A percentile compares a stretch with the other conserved stretches of the same genome.
Evolutionary conservation across 2,888 invertebrate species (phyloP).

Genomic region (Trachelus iudaicus): DNA sequence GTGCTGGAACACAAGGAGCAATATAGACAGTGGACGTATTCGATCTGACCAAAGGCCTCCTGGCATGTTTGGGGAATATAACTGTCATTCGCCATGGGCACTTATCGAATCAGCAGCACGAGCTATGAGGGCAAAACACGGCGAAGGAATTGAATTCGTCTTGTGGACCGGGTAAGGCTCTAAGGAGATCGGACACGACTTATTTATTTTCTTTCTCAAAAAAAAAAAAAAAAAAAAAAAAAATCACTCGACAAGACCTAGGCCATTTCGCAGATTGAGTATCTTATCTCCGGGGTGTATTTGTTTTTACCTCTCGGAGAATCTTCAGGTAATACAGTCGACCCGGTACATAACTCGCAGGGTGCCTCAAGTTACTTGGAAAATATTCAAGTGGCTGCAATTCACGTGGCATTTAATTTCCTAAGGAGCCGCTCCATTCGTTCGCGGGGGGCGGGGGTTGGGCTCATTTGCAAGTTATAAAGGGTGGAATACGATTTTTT

Average conservation of each 20-base stretch:
- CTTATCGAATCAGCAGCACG: slow-evolving; percentile 88
- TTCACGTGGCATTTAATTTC: not conserved
- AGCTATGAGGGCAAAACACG: slow-evolving; percentile 86
- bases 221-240: not conserved
- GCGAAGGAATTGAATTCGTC: slow-evolving; percentile 91
- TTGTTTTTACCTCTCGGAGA: not conserved
- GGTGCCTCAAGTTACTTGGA: not conserved
- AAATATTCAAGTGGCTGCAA: not conserved
- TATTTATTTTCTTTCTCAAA: not conserved
- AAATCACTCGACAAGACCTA: not conserved
- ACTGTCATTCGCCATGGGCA: slow-evolving; percentile 90
- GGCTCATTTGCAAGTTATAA: not conserved
- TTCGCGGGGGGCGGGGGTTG: not conserved
- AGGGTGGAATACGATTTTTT: not conserved
- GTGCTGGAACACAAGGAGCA: slow-evolving; percentile 74
- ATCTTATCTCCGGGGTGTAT: not conserved
- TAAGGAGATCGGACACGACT: slow-evolving; percentile 23
- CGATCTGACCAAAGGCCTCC: slow-evolving; percentile 70
- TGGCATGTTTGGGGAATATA: slow-evolving; percentile 82
- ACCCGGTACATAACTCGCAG: not conserved
- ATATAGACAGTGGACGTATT: slow-evolving; percentile 59
- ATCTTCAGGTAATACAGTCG: not conserved
- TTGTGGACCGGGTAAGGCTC: slow-evolving; percentile 90
- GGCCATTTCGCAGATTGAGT: not conserved
- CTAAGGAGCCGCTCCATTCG: not conserved